phyloP scores from a whole-genome alignment of 1,140 invertebrate genomes.

The Drosophila kurseongensis region DNA sequence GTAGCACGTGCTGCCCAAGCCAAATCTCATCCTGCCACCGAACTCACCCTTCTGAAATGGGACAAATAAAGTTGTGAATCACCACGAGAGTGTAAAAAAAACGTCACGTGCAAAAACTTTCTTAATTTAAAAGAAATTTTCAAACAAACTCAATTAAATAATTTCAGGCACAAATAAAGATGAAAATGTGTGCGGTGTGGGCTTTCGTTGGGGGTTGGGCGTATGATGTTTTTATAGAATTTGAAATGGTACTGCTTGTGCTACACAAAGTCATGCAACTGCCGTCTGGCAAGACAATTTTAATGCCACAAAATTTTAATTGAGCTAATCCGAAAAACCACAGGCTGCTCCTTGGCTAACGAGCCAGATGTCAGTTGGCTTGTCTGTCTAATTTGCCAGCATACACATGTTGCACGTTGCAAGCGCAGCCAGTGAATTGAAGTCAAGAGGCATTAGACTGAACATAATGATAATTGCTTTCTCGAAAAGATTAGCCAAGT shows the following conservation, averaged over 20 bases:
- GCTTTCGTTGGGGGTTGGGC: not conserved
- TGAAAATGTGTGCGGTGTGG: slow-evolving; percentile 47
- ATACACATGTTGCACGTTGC: slow-evolving; percentile 50
- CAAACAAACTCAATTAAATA: slow-evolving; percentile 83
- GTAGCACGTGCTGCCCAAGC: slow-evolving; percentile 63
- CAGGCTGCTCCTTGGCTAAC: slow-evolving; percentile 61
- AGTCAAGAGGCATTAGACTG: slow-evolving; percentile 55
- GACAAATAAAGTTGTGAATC: slow-evolving; percentile 53
- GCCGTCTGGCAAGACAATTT: slow-evolving; percentile 60
- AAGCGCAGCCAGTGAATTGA: slow-evolving; percentile 27
- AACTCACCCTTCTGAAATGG: slow-evolving; percentile 17
- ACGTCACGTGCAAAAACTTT: slow-evolving; percentile 79
- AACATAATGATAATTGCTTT: slow-evolving; percentile 72
- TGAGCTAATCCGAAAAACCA: slow-evolving; percentile 77
- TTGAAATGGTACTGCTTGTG: slow-evolving; percentile 11
- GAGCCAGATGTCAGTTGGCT: slow-evolving; percentile 64
- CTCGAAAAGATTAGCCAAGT: slow-evolving; percentile 56
- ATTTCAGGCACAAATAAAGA: slow-evolving; percentile 76
- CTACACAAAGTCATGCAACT: slow-evolving; percentile 20
- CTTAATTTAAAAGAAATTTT: slow-evolving; percentile 83
- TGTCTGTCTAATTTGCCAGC: slow-evolving; percentile 53
- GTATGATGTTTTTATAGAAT: slow-evolving; percentile 50
- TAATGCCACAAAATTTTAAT: slow-evolving; percentile 79
- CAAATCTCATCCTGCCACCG: not conserved
- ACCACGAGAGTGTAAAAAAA: slow-evolving; percentile 42